A percentile compares a stretch with the other conserved stretches of the same genome.
These are phyloP conservation scores for Onychomys torridus DNA, from an alignment of 2,797 vertebrate species.

Conservation along the genomic window DNA sequence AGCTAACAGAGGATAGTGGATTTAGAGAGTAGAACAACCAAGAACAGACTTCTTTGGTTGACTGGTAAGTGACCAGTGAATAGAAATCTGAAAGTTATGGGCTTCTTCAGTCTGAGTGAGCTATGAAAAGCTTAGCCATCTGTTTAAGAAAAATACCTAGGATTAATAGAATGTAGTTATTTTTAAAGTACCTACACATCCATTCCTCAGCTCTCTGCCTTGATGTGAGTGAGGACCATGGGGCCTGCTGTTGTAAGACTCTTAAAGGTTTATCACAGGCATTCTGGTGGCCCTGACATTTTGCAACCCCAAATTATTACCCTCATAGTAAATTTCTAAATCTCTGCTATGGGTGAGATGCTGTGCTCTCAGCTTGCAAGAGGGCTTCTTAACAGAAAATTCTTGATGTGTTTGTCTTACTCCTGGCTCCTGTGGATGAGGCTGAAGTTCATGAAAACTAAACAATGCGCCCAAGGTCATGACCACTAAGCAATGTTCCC, in stretches of 20 bases:
- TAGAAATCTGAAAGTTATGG: background rate
- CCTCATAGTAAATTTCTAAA: background rate
- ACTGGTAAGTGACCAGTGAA: background rate
- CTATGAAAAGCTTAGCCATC: background rate
- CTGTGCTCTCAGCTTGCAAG: background rate
- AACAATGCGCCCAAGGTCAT: background rate
- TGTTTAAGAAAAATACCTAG: constrained; percentile 32
- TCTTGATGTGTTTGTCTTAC: background rate
- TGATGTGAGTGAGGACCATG: rapidly evolving
- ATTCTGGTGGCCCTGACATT: rapidly evolving
- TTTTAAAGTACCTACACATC: background rate
- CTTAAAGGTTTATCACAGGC: background rate
- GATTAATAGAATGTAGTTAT: background rate
- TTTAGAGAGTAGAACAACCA: no score
- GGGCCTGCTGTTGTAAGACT: background rate
- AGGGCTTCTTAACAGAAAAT: background rate
- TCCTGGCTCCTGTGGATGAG: background rate
- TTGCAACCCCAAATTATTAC: rapidly evolving
- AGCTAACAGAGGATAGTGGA: background rate
- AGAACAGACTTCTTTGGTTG: background rate
- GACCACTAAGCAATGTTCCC: background rate
- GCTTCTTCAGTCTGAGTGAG: background rate
- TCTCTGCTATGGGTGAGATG: background rate
- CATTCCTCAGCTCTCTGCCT: background rate
- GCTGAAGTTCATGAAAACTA: background rate